Conservation (phyloP, 2,888 invertebrate genomes). For the Erannis defoliaria region DNA sequence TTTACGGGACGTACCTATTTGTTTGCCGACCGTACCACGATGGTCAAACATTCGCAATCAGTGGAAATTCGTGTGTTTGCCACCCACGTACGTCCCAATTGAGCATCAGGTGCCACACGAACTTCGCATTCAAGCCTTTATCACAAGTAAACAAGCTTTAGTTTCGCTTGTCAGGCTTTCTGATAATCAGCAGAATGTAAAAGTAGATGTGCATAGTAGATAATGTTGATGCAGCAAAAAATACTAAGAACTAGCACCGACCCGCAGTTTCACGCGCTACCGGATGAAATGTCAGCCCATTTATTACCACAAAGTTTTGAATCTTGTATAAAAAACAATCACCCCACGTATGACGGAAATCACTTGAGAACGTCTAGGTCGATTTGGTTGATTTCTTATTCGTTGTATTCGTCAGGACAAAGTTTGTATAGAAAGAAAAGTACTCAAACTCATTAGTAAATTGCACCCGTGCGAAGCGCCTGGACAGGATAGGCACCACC, state of each 20-base stretch:
- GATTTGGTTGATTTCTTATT: too few relatives aligned
- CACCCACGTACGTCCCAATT: constrained; percentile 56
- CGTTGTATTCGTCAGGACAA: too few relatives aligned
- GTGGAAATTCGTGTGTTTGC: constrained; percentile 62
- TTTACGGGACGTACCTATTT: constrained; percentile 16
- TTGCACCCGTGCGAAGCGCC: too few relatives aligned
- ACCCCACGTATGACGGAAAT: too few relatives aligned
- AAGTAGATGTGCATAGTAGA: constrained; percentile 28
- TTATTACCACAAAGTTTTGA: too few relatives aligned
- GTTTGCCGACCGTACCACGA: constrained; percentile 49
- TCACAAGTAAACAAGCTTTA: constrained; percentile 14
- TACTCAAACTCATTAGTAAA: too few relatives aligned
- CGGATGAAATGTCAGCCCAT: too few relatives aligned
- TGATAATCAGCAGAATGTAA: constrained; percentile 26
- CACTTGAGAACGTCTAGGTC: too few relatives aligned
- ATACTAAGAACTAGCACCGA: neutral
- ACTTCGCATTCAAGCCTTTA: constrained; percentile 28
- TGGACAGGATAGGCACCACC: too few relatives aligned
- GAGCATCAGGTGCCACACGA: constrained; percentile 46
- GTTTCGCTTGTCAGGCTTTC: constrained; percentile 13
- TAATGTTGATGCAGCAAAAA: constrained; percentile 19
- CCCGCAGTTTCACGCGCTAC: too few relatives aligned
- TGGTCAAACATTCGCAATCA: constrained; percentile 68
- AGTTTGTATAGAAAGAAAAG: too few relatives aligned
- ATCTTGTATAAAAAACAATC: too few relatives aligned